Percentiles rank a stretch among this genome's conserved stretches.
Evolutionary conservation across 2,113 vertebrate species (phyloP).

Genomic region (Sorex fumeus): DNA sequence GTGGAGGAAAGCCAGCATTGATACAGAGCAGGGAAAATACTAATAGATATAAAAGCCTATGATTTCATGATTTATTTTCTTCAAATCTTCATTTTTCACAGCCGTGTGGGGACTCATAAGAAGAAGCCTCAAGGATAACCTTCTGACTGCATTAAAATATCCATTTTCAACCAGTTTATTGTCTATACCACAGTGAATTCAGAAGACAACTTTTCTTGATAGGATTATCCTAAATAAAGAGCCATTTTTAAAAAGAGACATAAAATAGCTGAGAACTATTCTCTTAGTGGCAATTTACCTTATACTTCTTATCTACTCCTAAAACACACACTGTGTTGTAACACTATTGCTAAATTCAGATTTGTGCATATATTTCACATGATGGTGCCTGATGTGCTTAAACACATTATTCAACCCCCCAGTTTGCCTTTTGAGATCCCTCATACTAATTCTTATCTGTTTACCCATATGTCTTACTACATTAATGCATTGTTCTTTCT

Average conservation of each 20-base stretch:
- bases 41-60: neutral
- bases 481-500: neutral
- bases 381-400: neutral
- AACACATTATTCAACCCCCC: neutral
- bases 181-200: neutral
- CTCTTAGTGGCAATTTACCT: neutral
- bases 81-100: neutral
- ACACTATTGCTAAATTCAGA: neutral
- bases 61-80: neutral
- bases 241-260: neutral
- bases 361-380: neutral
- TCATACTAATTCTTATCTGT: neutral
- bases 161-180: conserved; percentile 1
- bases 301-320: neutral
- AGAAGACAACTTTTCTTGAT: conserved; percentile 9
- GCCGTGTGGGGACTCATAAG: neutral
- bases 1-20: neutral
- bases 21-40: neutral
- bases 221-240: conserved; percentile 47
- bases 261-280: conserved; percentile 33
- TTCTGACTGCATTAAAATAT: neutral
- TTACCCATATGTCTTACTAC: neutral
- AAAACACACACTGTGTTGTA: neutral
- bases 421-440: neutral
- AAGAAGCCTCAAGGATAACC: neutral